phyloP scores from a whole-genome alignment of 1,140 invertebrate genomes.

The Globodera ellingtonae region DNA sequence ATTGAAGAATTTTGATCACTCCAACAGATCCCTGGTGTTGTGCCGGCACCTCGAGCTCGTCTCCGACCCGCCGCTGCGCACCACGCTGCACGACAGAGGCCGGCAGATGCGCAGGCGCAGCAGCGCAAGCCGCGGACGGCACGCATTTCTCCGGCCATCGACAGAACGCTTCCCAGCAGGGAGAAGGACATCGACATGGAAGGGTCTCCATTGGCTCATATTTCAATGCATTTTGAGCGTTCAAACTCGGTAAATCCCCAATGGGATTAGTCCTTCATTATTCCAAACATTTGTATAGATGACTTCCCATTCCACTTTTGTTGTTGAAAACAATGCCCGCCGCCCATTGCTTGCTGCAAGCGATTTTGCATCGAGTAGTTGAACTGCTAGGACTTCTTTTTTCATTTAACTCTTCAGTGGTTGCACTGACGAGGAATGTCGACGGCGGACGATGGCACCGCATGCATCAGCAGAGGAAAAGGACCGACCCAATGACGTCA shows the following conservation, averaged over 20 bases:
- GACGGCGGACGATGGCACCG: conserved; percentile 22
- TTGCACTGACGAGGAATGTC: conserved; percentile 30
- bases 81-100: conserved; percentile 14
- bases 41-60: conserved; percentile 14
- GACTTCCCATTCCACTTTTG: conserved; percentile 58
- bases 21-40: conserved; percentile 28
- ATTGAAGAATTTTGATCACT: conserved; percentile 1
- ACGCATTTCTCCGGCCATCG: not conserved
- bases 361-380: conserved; percentile 40
- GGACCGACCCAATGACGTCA: not conserved
- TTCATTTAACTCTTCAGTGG: conserved; percentile 13
- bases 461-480: not conserved
- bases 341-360: conserved; percentile 45
- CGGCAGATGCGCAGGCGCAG: not conserved
- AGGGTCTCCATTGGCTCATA: not conserved
- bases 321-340: conserved; percentile 55
- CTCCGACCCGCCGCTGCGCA: conserved; percentile 18
- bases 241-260: conserved; percentile 10
- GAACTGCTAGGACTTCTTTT: conserved; percentile 14
- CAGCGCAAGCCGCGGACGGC: not conserved
- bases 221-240: conserved; percentile 12
- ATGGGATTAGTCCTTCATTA: not conserved
- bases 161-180: not conserved
- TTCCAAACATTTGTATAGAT: conserved; percentile 24
- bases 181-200: not conserved